Base-by-base conservation (phyloP, 2,113 vertebrate species). In the Hippocampus comes region DNA sequence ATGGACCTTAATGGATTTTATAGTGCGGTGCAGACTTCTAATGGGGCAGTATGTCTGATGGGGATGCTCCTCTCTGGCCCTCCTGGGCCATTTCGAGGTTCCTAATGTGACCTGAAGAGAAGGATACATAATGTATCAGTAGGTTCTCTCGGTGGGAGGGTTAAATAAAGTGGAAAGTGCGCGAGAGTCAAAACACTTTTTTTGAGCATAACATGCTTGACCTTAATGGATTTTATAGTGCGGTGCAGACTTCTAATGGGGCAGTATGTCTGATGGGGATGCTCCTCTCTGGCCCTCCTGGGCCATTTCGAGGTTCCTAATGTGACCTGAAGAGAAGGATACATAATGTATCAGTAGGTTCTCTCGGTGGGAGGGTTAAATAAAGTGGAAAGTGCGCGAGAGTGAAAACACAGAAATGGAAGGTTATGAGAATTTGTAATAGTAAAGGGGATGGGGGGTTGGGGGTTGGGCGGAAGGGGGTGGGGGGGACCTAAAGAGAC, bases 1-100 rank as follows among this genome's bases (percentile, higher is more conserved):
- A 93, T 92, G 91, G 90, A 88, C 75, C 83, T 88, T 90, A 91
- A 92, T 92, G 90, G 90, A 84, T 91, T 91, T 88, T 82, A 84
- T 84, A 80, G 83, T 80, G 82, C 86, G 74, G 78, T 90, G 67
- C 82, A 80, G 86, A 76, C 74, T 85, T 88, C 88, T 91, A 92
- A 92, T 92, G 90, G 90, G 84, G 74, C 87, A 82, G 88, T 76
- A 73, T 89, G 89, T 90, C 88, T 90, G 86, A 84, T 77, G 88
- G 86, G 88, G 88, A 80, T 84, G 82, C 75, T 83, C 81, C 85
- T 82, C 78, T 84, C 74, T 65, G 72, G 76, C 79, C 78, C 83
- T 85, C 87, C 74, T 68, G 82, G 82, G 77, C 73, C 78, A 67
- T 80, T 83, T 84, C 82, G 81, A 73, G 76, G 80, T 84, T 87